A percentile compares a stretch with the other conserved stretches of the same genome.
phyloP scores from a whole-genome alignment of 2,113 vertebrate species.

The Paramisgurnus dabryanus region DNA sequence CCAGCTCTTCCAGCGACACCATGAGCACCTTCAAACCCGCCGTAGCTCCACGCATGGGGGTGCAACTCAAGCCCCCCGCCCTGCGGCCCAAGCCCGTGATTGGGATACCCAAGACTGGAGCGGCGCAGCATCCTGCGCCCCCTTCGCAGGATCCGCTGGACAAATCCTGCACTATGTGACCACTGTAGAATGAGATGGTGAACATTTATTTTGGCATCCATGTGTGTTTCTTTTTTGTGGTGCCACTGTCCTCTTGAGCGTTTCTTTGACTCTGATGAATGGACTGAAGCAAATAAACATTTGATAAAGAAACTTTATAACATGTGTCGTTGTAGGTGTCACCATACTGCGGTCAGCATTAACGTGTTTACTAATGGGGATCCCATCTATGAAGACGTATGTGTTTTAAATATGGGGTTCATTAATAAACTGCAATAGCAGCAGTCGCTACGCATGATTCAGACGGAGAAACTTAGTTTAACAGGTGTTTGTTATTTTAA shows the following conservation, averaged over 20 bases:
- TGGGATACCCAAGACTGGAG: slow-evolving; percentile 85
- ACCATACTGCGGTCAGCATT: slow-evolving; percentile 5
- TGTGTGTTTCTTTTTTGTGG: not conserved
- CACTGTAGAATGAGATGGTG: not conserved
- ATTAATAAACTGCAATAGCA: slow-evolving; percentile 27
- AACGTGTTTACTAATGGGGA: not conserved
- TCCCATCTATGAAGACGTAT: not conserved
- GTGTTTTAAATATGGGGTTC: slow-evolving; percentile 32
- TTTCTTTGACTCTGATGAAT: not conserved
- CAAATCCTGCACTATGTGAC: slow-evolving; percentile 98
- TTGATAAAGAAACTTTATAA: not conserved
- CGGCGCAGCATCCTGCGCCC: slow-evolving; percentile 78
- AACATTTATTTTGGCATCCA: not conserved
- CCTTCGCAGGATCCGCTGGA: slow-evolving; percentile 87
- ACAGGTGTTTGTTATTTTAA: slow-evolving; percentile 31
- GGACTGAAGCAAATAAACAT: slow-evolving; percentile 7
- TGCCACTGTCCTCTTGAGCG: not conserved
- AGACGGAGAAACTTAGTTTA: not conserved
- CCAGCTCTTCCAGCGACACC: slow-evolving; percentile 90
- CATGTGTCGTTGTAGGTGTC: not conserved
- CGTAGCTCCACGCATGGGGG: slow-evolving; percentile 92
- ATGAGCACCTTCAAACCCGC: slow-evolving; percentile 96
- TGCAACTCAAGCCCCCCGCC: slow-evolving; percentile 93
- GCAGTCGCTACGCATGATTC: not conserved
- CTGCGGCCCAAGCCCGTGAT: slow-evolving; percentile 94